These are phyloP conservation scores for Todus mexicanus DNA, from an alignment of 2,797 vertebrate genomes.

Conservation along the genomic window DNA sequence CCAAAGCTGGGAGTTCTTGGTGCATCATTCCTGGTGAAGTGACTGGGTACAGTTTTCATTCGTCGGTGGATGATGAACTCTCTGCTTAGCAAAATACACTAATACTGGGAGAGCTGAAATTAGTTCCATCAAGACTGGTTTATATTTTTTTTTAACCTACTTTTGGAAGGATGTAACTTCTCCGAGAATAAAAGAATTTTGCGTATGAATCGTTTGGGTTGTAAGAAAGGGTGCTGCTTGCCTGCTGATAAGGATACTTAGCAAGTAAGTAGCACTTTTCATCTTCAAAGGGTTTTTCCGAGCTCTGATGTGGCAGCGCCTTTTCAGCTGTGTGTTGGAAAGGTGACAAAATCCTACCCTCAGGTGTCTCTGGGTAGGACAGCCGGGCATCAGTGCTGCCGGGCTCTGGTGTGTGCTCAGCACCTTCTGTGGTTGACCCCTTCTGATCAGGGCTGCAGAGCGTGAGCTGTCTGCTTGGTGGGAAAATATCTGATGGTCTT, in stretches of 20 bases:
- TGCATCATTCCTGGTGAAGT: neutral
- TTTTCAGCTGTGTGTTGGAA: neutral
- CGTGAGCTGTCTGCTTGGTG: neutral
- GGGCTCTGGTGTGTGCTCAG: neutral
- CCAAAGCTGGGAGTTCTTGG: neutral
- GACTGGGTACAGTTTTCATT: neutral
- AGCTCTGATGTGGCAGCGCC: neutral
- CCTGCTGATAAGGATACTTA: conserved; percentile 40
- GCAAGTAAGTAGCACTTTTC: neutral
- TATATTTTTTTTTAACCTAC: neutral
- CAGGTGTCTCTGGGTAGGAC: neutral
- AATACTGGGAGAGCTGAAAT: neutral
- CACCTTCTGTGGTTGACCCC: neutral
- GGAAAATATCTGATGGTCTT: neutral
- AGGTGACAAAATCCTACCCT: neutral
- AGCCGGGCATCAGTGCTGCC: neutral
- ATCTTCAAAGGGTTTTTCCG: neutral
- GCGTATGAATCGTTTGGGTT: neutral
- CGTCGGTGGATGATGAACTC: neutral
- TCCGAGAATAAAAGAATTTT: neutral
- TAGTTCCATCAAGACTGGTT: neutral
- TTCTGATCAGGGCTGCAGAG: neutral
- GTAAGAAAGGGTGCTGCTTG: neutral
- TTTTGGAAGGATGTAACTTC: neutral
- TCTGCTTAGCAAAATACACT: neutral